Evolutionary conservation across 1,140 invertebrate species (phyloP).

Genomic region (Pteromalus puparum): DNA sequence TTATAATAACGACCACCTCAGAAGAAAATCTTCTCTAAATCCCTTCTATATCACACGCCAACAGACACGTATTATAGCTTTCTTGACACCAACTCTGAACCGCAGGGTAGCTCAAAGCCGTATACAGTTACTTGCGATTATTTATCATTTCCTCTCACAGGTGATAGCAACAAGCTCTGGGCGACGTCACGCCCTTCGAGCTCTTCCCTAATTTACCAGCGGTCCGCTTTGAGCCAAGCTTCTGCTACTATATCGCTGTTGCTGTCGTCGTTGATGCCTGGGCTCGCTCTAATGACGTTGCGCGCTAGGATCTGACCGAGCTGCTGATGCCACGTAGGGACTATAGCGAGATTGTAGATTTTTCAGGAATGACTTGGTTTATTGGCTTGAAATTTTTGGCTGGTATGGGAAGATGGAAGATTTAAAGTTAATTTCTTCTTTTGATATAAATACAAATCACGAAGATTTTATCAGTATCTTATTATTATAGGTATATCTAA

Average conservation of each 20-base stretch:
- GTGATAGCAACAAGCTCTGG: background rate
- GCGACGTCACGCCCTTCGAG: constrained; percentile 3
- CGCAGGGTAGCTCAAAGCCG: background rate
- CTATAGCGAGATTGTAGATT: background rate
- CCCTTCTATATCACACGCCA: background rate
- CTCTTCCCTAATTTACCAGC: constrained; percentile 22
- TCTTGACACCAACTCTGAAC: background rate
- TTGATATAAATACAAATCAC: too few species aligned
- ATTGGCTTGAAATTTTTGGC: too few species aligned
- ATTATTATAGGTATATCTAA: too few species aligned
- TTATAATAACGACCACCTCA: background rate
- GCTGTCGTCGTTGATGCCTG: background rate
- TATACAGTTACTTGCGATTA: background rate
- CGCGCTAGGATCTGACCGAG: background rate
- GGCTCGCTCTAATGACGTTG: background rate
- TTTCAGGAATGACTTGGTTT: background rate
- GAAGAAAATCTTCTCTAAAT: background rate
- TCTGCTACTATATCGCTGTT: background rate
- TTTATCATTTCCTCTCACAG: background rate
- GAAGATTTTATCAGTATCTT: too few species aligned
- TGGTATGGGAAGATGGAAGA: too few species aligned
- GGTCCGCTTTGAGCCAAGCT: background rate
- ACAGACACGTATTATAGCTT: too few species aligned
- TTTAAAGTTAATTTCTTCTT: too few species aligned
- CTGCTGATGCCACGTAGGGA: too few species aligned